Evolutionary conservation across 64 coral and sea anemone genomes (phyloP).

Genomic region (Hydrozoanthus tunicans): DNA sequence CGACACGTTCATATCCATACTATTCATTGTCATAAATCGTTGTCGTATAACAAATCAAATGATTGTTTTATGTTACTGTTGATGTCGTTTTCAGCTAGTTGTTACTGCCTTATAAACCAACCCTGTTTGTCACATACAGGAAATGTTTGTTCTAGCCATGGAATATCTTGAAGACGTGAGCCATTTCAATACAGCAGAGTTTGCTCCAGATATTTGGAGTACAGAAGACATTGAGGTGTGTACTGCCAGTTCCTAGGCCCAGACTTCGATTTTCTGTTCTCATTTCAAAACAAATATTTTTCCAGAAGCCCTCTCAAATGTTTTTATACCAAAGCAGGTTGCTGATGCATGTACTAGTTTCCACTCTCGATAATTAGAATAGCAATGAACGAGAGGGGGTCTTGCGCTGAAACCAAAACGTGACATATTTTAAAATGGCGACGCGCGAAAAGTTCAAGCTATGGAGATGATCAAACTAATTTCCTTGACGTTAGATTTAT

Average conservation of each 20-base stretch:
- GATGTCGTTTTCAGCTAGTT: too few relatives aligned
- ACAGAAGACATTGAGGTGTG: slow-evolving; percentile 8
- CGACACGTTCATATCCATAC: too few relatives aligned
- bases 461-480: too few relatives aligned
- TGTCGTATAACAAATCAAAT: too few relatives aligned
- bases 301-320: background rate
- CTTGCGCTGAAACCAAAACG: background rate
- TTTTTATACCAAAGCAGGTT: too few relatives aligned
- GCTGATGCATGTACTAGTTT: too few relatives aligned
- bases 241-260: background rate
- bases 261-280: background rate
- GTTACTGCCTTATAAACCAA: too few relatives aligned
- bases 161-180: slow-evolving; percentile 36
- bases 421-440: too few relatives aligned
- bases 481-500: too few relatives aligned
- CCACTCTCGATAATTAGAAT: background rate
- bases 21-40: too few relatives aligned
- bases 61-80: too few relatives aligned
- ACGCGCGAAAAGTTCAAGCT: background rate
- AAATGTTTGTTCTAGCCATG: slow-evolving; percentile 45
- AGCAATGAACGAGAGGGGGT: background rate
- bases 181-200: slow-evolving; percentile 29
- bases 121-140: background rate
- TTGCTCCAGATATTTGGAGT: slow-evolving; percentile 26
- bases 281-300: background rate